Base-by-base conservation (phyloP, 2,888 invertebrate species). In the Nudaria mundana region DNA sequence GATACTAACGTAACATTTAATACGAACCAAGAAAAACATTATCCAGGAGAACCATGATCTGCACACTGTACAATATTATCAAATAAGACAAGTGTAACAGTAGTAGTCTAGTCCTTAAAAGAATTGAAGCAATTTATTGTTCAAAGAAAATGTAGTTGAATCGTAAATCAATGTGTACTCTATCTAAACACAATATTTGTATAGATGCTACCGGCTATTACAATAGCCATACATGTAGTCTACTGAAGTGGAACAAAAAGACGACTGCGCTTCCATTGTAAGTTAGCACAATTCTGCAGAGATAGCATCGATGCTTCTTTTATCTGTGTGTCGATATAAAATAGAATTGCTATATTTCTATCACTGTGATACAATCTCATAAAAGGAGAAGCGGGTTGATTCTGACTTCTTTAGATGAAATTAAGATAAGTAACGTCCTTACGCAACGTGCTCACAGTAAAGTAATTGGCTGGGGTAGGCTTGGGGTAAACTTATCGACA, bases 381-480 rank as follows among this genome's bases (percentile, higher is more conserved):
- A 38, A 43, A 51, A 61, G 62, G 58, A 53, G 61, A 61, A 59
- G 57, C 40, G 53, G 48, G 66, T 56, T 59, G 71, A 69, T 71
- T 65, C 72, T 66, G 68, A 73, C 63, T 76, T 73, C 74, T 76
- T 73, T 52, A 71, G 87, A 85, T 85, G 79, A 78, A 82, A 80
- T 84, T 82, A 71, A 81, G 86, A 87, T 86, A 84, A 72, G 65
- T 58, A 48, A 55, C 51, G 65, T 66, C 67, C 66, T 59, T 69
- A 66, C 73, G 71, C 70, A 66, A 66, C 57, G 55, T 37, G 57
- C 63, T 54, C 55, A 59, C 64, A 66, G 76, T 78, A 83, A n/a
- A 86, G 85, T 87, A 87, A 86, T 86, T 87, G 87, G 80, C 78
- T 71, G 66, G 75, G 76, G 76, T 68, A 66, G 61, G 61, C 63